Percentiles rank a stretch among this genome's conserved stretches.
phyloP scores from a whole-genome alignment of 2,888 invertebrate species.

The Drosophila histrio region DNA sequence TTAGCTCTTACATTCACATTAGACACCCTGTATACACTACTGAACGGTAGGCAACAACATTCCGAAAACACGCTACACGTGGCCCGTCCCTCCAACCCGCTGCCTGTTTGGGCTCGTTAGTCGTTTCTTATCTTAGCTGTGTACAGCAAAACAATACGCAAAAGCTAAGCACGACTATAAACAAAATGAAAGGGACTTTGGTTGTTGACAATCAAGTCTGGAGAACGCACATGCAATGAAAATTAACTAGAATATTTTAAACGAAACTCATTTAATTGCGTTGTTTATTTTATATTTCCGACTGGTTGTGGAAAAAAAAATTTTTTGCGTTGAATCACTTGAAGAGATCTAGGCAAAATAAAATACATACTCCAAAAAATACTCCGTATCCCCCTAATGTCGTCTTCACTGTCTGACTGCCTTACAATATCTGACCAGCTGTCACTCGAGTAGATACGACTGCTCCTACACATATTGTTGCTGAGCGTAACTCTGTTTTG shows the following conservation, averaged over 20 bases:
- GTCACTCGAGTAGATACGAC: background rate
- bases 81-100: background rate
- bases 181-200: slow-evolving; percentile 6
- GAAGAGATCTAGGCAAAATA: background rate
- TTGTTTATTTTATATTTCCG: slow-evolving; percentile 4
- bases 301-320: background rate
- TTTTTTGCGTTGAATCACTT: background rate
- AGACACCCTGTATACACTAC: slow-evolving; percentile 6
- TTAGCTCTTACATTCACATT: background rate
- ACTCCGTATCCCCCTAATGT: background rate
- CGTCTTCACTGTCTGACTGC: slow-evolving; percentile 17
- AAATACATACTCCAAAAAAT: background rate
- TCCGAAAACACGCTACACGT: background rate
- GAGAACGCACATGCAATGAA: slow-evolving; percentile 16
- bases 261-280: slow-evolving; percentile 11
- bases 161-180: background rate
- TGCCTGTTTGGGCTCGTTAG: background rate
- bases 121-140: slow-evolving; percentile 22
- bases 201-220: slow-evolving; percentile 23
- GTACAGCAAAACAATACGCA: slow-evolving; percentile 1
- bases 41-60: background rate
- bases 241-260: slow-evolving; percentile 30
- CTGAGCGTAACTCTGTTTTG: background rate
- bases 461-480: background rate
- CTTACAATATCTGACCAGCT: slow-evolving; percentile 16